Base-by-base conservation (phyloP, 2,888 invertebrate genomes). In the Pseudococcus viburni region DNA sequence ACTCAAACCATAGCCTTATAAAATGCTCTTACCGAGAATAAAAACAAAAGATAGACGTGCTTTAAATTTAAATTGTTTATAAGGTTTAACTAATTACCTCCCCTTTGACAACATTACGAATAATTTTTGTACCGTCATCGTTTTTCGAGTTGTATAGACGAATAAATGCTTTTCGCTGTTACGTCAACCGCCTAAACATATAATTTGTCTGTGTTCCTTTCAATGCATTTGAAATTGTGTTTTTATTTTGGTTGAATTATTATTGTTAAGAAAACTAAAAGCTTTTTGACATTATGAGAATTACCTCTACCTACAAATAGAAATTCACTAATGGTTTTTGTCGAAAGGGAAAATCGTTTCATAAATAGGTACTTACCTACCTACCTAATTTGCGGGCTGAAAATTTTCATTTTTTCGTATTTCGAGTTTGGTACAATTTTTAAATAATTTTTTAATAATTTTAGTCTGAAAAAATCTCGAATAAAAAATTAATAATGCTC, bases 131-230 rank as follows among this genome's bases (percentile, higher is more conserved):
- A 17, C 17, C 22, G 77, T 39, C 77, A 77, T 77, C 77, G 7
- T 77, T 77, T 77, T 77, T 39, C 22, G 9, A 73, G 26, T 73
- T 26, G 15, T 26, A 26, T 26, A 46, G 46, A 6, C n/a, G 19
- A 64, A 64, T 19, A 64, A 64, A 64, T 64, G 22, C 64, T 77
- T 77, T 77, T 77, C 39, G 6, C 77, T 77, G 22, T 64, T 77
- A 33, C 33, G 39, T 39, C 77, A 26, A 39, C 39, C 77, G 77
- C 26, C 22, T 17, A 77, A 77, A 39, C 77, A 39, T 77, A 77
- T 77, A 77, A 77, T 77, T 77, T 77, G 77, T 39, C 64, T 64
- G 64, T 64, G 64, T 64, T 64, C 39, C 39, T 33, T 33, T 77
- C 77, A 26, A 77, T 77, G 77, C 17, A 19, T 77, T 39, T 77